Conservation (phyloP, 92 coral and sea anemone genomes). For the Zoanthus sociatus region DNA sequence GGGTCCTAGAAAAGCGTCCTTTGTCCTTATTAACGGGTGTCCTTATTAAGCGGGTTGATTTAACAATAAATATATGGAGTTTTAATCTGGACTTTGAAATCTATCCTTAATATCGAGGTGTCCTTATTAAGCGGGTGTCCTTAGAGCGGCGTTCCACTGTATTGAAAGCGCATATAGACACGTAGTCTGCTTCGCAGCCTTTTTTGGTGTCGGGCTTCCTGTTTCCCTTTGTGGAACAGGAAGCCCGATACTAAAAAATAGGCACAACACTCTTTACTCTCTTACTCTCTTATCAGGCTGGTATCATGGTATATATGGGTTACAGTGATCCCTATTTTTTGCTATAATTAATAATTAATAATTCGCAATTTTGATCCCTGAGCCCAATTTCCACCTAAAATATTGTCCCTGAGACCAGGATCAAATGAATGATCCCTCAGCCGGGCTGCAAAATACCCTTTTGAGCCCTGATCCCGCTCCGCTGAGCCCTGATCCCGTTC, state of each 20-base stretch:
- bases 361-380: too few relatives aligned
- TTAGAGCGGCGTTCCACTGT: neutral
- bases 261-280: too few relatives aligned
- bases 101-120: slow-evolving; percentile 16
- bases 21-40: slow-evolving; percentile 31
- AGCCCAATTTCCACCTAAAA: too few relatives aligned
- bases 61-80: neutral
- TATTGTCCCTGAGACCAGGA: too few relatives aligned
- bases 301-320: too few relatives aligned
- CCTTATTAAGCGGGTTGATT: slow-evolving; percentile 23
- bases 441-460: slow-evolving; percentile 2
- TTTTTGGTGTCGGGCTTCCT: slow-evolving; percentile 12
- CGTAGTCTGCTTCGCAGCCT: slow-evolving; percentile 11
- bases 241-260: too few relatives aligned
- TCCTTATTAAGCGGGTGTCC: slow-evolving; percentile 13
- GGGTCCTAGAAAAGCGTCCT: slow-evolving; percentile 20
- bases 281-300: too few relatives aligned
- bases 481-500: neutral
- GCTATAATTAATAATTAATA: too few relatives aligned
- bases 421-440: neutral
- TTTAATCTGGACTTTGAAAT: neutral
- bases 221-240: neutral
- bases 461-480: neutral
- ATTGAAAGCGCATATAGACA: slow-evolving; percentile 1
- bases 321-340: too few relatives aligned